Percentiles rank a stretch among this genome's conserved stretches.
These are phyloP conservation scores for Eubasilissa regina DNA, from an alignment of 1,140 invertebrate genomes.

Conservation along the genomic window DNA sequence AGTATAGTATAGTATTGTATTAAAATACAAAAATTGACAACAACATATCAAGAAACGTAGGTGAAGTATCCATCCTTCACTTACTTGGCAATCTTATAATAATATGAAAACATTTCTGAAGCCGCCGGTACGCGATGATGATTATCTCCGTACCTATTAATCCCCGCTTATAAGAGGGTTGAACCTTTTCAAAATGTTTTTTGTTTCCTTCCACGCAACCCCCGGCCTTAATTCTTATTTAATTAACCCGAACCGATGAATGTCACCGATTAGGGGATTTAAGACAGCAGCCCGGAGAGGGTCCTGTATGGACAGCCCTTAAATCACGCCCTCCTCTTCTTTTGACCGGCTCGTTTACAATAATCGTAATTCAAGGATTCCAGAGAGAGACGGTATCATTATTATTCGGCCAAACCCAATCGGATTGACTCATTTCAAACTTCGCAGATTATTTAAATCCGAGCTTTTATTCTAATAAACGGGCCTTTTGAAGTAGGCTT, in stretches of 20 bases:
- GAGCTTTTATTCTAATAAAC: not conserved
- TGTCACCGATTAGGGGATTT: conserved; percentile 28
- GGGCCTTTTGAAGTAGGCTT: not conserved
- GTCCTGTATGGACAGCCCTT: not conserved
- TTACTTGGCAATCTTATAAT: not conserved
- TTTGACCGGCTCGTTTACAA: conserved; percentile 4
- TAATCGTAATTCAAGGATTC: not conserved
- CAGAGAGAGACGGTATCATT: not conserved
- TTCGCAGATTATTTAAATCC: not conserved
- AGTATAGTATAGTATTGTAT: too few species aligned
- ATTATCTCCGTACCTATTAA: not conserved
- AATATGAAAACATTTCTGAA: not conserved
- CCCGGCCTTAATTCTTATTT: conserved; percentile 12
- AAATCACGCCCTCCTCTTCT: conserved; percentile 3
- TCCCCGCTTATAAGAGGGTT: not conserved
- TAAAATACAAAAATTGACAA: too few species aligned
- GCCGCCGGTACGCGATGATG: not conserved
- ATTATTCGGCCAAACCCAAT: not conserved
- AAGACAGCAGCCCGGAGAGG: conserved; percentile 1
- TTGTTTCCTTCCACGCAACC: not conserved
- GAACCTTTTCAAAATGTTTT: conserved; percentile 16
- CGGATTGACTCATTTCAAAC: too few species aligned
- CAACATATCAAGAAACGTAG: too few species aligned
- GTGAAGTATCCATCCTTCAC: too few species aligned
- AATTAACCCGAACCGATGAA: conserved; percentile 29